phyloP scores from a whole-genome alignment of 2,797 vertebrate genomes.

The Acanthurus leucopareius region DNA sequence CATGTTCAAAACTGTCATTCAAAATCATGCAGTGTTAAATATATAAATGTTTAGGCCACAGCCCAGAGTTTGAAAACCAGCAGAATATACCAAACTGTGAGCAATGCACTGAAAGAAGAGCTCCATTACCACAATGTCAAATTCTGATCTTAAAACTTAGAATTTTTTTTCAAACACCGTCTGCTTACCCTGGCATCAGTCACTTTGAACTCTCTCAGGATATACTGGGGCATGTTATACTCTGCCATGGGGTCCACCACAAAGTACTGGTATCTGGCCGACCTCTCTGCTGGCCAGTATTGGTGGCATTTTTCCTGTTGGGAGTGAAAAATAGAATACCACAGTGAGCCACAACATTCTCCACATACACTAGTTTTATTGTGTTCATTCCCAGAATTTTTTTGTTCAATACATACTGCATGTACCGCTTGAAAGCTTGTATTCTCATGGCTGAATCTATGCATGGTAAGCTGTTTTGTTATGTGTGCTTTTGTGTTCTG shows the following conservation, averaged over 20 bases:
- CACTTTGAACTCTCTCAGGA: slow-evolving; percentile 99
- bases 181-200: slow-evolving; percentile 97
- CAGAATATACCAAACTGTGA: slow-evolving; percentile 21
- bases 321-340: slow-evolving; percentile 54
- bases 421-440: slow-evolving; percentile 15
- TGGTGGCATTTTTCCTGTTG: slow-evolving; percentile 98
- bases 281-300: slow-evolving; percentile 99
- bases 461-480: slow-evolving; percentile 14
- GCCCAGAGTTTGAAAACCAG: slow-evolving; percentile 26
- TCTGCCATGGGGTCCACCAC: slow-evolving; percentile 99
- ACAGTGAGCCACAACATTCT: slow-evolving; percentile 54
- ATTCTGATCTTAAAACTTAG: slow-evolving; percentile 16
- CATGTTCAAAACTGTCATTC: slow-evolving; percentile 33
- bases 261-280: slow-evolving; percentile 99
- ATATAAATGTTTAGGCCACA: not conserved
- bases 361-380: slow-evolving; percentile 46
- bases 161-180: slow-evolving; percentile 19
- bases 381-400: slow-evolving; percentile 49
- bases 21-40: slow-evolving; percentile 21
- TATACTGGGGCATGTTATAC: slow-evolving; percentile 99
- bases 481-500: slow-evolving; percentile 1
- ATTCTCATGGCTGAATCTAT: slow-evolving; percentile 22
- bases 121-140: slow-evolving; percentile 11
- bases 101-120: slow-evolving; percentile 13
- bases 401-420: slow-evolving; percentile 27